Conservation (phyloP, 1,140 invertebrate genomes). For the Ceratoteleas bidentatus region DNA sequence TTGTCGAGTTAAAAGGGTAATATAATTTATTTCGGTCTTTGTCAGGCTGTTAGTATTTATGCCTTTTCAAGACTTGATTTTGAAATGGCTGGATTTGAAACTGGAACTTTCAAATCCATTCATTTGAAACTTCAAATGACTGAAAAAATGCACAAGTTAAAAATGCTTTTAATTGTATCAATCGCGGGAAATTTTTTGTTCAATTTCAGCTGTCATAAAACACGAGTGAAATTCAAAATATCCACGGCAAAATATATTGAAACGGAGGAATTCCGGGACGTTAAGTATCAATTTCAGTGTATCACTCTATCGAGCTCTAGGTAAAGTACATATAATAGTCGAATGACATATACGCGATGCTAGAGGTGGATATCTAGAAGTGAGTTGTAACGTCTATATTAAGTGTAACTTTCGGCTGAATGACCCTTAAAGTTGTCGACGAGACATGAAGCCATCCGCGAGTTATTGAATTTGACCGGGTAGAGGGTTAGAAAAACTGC, state of each 20-base stretch:
- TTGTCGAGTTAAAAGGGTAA: no score
- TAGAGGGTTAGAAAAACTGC: constrained; percentile 6
- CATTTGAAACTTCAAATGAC: no score
- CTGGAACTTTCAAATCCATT: no score
- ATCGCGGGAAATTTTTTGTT: no score
- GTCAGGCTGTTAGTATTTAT: no score
- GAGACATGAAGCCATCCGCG: constrained; percentile 28
- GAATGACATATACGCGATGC: constrained; percentile 10
- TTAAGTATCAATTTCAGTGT: constrained; percentile 45
- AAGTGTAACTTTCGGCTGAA: constrained; percentile 50
- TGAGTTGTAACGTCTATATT: constrained; percentile 53
- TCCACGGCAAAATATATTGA: constrained; percentile 28
- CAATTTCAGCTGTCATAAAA: no score
- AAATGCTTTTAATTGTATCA: no score
- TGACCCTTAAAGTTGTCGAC: constrained; percentile 41
- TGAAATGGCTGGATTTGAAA: no score
- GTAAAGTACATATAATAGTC: constrained; percentile 38
- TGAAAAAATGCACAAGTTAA: no score
- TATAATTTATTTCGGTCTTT: no score
- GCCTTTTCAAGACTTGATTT: no score
- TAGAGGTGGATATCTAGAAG: constrained; percentile 22
- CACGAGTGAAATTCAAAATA: constrained; percentile 20
- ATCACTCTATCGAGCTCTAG: constrained; percentile 35
- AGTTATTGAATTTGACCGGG: constrained; percentile 43
- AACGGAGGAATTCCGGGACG: constrained; percentile 15